Evolutionary conservation across 2,888 invertebrate species (phyloP), one percentile per base, ranked within the genome.

Genomic region (Nebria brevicollis): DNA sequence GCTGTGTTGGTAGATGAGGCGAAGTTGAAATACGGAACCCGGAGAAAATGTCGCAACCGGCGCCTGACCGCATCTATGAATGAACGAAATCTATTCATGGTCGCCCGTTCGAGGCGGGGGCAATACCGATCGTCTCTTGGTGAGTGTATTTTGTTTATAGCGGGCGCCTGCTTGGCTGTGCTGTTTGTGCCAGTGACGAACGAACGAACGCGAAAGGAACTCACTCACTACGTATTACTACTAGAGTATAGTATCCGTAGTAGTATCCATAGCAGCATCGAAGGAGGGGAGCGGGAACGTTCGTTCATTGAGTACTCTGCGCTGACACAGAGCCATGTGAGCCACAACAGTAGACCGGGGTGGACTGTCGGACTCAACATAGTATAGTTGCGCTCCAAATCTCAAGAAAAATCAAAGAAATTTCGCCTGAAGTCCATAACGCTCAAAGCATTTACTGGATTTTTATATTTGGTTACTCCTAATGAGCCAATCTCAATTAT

Each of bases 81-180:
- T 54, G 54, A 54, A 54, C 54, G 13, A 54, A 54, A 54, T 54
- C 54, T 54, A 54, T 54, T 54, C 54, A 54, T 54, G 54, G 54
- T 54, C 54, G 54, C 13, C 54, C 54, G 54, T 54, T 54, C 11
- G 8, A 8, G 54, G 13, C 54, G 54, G 54, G 54, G 54, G 54
- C 54, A 54, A 54, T 54, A 54, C 54, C 54, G 54, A 54, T 54
- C 54, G 54, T 54, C 54, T 54, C 54, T 54, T 54, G 54, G 54
- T 54, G 54, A 54, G 54, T 54, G 54, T 54, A 54, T 54, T 54
- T 54, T 54, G 54, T 54, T 54, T 54, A 54, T 54, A 54, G 54
- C 54, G 54, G 54, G 54, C 54, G 54, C 13, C 54, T 54, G 54
- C 54, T 54, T 54, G 54, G 54, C 54, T 54, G 54, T 54, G 54